Conservation (phyloP, 2,797 vertebrate species). For the Knipowitschia caucasica region DNA sequence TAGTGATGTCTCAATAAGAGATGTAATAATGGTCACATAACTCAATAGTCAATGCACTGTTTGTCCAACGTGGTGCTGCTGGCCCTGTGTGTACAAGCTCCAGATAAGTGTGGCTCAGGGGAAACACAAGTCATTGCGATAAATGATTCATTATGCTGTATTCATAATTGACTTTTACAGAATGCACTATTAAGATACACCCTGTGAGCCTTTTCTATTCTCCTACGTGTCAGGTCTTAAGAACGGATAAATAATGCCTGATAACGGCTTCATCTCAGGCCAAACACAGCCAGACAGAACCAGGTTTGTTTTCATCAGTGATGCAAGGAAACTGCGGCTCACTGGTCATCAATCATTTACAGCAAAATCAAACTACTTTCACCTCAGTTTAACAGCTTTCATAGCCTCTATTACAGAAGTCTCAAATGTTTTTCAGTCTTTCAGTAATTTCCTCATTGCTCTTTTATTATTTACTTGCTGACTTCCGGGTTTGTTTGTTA, state of each 20-base stretch:
- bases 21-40: slow-evolving; percentile 57
- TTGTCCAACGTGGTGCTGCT: slow-evolving; percentile 41
- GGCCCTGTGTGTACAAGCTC: slow-evolving; percentile 44
- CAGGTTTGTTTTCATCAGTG: no score
- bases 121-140: slow-evolving; percentile 63
- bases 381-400: background rate
- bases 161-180: slow-evolving; percentile 57
- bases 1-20: slow-evolving; percentile 44
- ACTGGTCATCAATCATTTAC: background rate
- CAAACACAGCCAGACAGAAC: background rate
- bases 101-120: slow-evolving; percentile 54
- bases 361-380: background rate
- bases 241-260: no score
- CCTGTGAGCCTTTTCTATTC: slow-evolving; percentile 31
- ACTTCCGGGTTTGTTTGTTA: no score
- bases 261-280: no score
- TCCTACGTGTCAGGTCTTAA: slow-evolving; percentile 25
- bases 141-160: slow-evolving; percentile 64
- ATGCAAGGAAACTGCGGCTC: no score
- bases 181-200: slow-evolving; percentile 49
- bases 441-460: background rate
- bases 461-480: no score
- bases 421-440: background rate
- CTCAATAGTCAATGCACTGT: slow-evolving; percentile 34
- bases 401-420: background rate